Percentiles rank a stretch among this genome's conserved stretches.
phyloP scores from a whole-genome alignment of 2,888 invertebrate species.

The Encarsia formosa region DNA sequence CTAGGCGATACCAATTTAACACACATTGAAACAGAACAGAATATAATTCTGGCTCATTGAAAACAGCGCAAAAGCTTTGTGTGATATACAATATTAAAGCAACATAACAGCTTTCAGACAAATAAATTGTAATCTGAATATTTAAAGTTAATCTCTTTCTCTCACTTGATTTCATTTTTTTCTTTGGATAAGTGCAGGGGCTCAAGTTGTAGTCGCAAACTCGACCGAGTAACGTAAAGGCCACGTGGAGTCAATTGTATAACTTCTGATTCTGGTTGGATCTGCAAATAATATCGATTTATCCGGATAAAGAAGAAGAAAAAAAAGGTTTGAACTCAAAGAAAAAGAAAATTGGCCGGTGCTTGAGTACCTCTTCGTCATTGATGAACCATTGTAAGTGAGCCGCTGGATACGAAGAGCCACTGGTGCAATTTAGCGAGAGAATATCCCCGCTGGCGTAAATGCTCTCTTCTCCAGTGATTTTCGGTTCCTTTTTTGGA shows the following conservation, averaged over 20 bases:
- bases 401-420: slow-evolving; percentile 53
- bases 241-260: neutral
- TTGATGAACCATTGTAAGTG: slow-evolving; percentile 55
- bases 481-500: slow-evolving; percentile 52
- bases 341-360: no score
- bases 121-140: no score
- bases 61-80: no score
- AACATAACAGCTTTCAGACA: no score
- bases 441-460: slow-evolving; percentile 55
- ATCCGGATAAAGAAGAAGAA: neutral
- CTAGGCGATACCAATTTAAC: no score
- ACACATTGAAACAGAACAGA: no score
- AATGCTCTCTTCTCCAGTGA: slow-evolving; percentile 53
- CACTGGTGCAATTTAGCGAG: slow-evolving; percentile 55
- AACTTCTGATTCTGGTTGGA: neutral
- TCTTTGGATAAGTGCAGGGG: neutral
- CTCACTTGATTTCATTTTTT: neutral
- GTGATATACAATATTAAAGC: no score
- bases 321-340: no score
- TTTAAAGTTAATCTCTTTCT: no score
- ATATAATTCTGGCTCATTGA: no score
- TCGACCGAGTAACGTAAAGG: neutral
- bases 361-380: no score
- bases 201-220: neutral
- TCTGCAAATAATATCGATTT: neutral